These are phyloP conservation scores for Platichthys flesus DNA, from an alignment of 2,113 vertebrate genomes.

Conservation along the genomic window DNA sequence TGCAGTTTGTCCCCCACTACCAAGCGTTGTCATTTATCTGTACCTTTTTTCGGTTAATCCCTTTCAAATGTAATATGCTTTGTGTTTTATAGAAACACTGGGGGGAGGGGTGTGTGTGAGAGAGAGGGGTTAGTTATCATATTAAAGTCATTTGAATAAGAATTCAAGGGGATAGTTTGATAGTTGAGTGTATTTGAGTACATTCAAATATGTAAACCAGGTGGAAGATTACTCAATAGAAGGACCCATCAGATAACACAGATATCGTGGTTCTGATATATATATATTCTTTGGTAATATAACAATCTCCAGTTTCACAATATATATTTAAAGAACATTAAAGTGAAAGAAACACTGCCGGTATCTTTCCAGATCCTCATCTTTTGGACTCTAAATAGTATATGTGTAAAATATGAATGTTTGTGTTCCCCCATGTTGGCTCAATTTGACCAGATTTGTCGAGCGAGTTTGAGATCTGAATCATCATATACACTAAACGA, in stretches of 20 bases:
- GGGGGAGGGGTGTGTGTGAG: not conserved
- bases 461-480: not conserved
- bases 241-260: not conserved
- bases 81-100: not conserved
- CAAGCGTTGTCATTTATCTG: not conserved
- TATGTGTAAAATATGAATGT: too few species aligned
- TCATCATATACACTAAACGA: not conserved
- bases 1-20: not conserved
- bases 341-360: too few species aligned
- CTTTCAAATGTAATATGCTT: not conserved
- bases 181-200: not conserved
- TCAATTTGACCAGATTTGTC: not conserved
- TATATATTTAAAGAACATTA: too few species aligned
- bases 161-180: not conserved
- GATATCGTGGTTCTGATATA: not conserved
- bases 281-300: not conserved
- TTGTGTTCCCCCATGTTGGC: too few species aligned
- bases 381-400: too few species aligned
- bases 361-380: too few species aligned
- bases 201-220: not conserved
- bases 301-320: not conserved
- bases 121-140: not conserved
- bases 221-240: not conserved
- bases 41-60: slow-evolving; percentile 3
- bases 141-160: not conserved